phyloP scores from a whole-genome alignment of 2,888 invertebrate genomes.

The Phyllotreta striolata region DNA sequence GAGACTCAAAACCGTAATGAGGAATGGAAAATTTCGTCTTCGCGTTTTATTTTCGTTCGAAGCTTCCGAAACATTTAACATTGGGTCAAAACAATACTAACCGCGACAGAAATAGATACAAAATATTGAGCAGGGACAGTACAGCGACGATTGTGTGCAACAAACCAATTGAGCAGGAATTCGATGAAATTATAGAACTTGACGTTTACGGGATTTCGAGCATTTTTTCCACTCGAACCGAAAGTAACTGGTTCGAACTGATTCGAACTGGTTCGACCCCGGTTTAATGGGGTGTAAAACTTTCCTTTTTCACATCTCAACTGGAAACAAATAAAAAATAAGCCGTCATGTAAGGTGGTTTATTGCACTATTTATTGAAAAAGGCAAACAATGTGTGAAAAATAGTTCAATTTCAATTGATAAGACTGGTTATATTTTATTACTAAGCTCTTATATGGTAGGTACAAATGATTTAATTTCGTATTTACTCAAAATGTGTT shows the following conservation, averaged over 20 bases:
- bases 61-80: slow-evolving; percentile 35
- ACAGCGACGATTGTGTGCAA: slow-evolving; percentile 16
- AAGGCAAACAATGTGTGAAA: background rate
- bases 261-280: background rate
- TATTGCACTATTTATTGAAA: no score
- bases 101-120: slow-evolving; percentile 28
- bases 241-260: slow-evolving; percentile 11
- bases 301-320: no score
- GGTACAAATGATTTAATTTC: no score
- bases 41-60: slow-evolving; percentile 29
- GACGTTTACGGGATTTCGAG: slow-evolving; percentile 3
- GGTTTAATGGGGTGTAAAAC: no score
- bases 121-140: slow-evolving; percentile 20
- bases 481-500: no score
- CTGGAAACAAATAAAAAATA: background rate
- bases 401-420: background rate
- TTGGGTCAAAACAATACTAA: slow-evolving; percentile 28
- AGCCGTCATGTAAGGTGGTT: no score
- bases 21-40: slow-evolving; percentile 23
- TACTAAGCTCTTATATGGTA: no score
- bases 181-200: background rate
- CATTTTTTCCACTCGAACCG: slow-evolving; percentile 2
- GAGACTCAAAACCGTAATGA: slow-evolving; percentile 26
- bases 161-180: slow-evolving; percentile 14
- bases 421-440: no score